Evolutionary conservation across 35 echinoderm and acorn worm species (phyloP).

Genomic region (Acanthaster planci): DNA sequence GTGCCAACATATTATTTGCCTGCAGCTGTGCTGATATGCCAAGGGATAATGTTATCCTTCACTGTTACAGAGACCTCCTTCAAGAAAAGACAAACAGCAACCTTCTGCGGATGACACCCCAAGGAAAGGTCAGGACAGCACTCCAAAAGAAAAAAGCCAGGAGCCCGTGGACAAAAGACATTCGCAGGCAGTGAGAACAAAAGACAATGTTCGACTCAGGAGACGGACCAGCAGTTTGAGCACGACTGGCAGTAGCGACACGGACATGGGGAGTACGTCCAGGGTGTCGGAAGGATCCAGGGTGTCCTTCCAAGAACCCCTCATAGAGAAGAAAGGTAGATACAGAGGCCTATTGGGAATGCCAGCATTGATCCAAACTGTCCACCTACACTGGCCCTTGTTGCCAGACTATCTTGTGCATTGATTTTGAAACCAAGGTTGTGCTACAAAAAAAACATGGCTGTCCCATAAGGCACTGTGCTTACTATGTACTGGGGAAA

Average conservation of each 20-base stretch:
- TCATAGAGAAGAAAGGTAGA: not conserved
- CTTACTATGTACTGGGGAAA: too few relatives aligned
- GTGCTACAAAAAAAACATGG: too few relatives aligned
- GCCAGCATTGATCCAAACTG: too few relatives aligned
- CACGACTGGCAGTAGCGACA: slow-evolving; percentile 29
- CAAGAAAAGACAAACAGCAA: slow-evolving; percentile 34
- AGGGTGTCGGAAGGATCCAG: slow-evolving; percentile 42
- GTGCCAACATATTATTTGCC: too few relatives aligned
- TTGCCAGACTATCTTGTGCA: too few relatives aligned
- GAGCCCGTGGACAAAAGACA: not conserved
- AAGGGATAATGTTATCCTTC: not conserved
- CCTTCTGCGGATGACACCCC: too few relatives aligned
- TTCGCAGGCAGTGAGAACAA: not conserved
- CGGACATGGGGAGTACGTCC: slow-evolving; percentile 37
- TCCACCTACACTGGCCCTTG: too few relatives aligned
- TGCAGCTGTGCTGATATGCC: too few relatives aligned
- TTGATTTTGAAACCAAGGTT: too few relatives aligned
- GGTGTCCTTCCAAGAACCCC: slow-evolving; percentile 52
- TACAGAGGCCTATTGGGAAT: too few relatives aligned
- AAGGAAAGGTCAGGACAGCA: not conserved
- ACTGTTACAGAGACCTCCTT: slow-evolving; percentile 45
- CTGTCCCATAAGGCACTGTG: too few relatives aligned
- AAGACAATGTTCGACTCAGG: not conserved
- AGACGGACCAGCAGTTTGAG: slow-evolving; percentile 3
- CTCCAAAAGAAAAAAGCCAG: not conserved